These are phyloP conservation scores for Corythoichthys intestinalis DNA, from an alignment of 2,113 vertebrate species.

Conservation along the genomic window DNA sequence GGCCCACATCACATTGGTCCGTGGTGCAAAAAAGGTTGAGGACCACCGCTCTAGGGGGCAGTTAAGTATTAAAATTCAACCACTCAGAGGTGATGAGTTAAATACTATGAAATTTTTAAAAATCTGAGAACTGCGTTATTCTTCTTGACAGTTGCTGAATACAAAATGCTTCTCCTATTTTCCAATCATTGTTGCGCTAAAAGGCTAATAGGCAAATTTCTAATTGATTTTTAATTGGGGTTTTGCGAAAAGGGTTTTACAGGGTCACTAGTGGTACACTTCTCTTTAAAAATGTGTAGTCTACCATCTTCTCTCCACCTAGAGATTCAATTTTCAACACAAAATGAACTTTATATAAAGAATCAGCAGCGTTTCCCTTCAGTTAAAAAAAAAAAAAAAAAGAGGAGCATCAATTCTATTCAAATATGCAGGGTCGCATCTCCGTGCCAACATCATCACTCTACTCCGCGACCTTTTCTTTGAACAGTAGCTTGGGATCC, in stretches of 20 bases:
- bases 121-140: too few relatives aligned
- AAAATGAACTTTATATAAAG: not conserved
- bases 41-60: too few relatives aligned
- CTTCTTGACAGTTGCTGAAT: not conserved
- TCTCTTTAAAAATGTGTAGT: not conserved
- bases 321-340: not conserved
- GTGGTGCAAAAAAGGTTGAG: too few relatives aligned
- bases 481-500: conserved; percentile 42
- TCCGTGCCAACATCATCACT: conserved; percentile 12
- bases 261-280: not conserved
- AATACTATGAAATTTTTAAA: too few relatives aligned
- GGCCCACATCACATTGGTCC: too few relatives aligned
- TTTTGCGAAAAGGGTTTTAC: not conserved
- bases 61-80: too few relatives aligned
- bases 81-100: too few relatives aligned
- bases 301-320: not conserved
- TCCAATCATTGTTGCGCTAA: not conserved
- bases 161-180: not conserved
- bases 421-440: not conserved
- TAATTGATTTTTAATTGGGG: not conserved
- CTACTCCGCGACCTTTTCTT: conserved; percentile 12
- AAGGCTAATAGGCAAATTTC: not conserved
- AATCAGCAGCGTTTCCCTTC: not conserved
- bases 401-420: conserved; percentile 3
- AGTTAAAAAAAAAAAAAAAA: conserved; percentile 9